Conservation (phyloP, 2,888 invertebrate species). For the Papilio protenor region DNA sequence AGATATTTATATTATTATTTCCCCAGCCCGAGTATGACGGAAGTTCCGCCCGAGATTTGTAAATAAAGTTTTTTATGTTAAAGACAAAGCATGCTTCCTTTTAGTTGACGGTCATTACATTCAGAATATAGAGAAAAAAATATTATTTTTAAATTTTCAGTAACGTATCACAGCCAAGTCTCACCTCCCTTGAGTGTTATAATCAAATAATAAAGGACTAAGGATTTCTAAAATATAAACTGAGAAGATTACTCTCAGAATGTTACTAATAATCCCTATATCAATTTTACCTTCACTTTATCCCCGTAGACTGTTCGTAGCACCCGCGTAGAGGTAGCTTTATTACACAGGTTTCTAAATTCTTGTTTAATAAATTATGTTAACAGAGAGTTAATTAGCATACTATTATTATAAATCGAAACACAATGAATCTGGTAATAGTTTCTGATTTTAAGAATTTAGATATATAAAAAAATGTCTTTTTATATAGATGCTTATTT, state of each 20-base stretch:
- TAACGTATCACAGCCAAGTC: neutral
- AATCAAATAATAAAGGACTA: constrained; percentile 18
- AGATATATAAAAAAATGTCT: neutral
- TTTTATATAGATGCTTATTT: neutral
- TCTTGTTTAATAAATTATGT: constrained; percentile 7
- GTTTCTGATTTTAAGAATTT: neutral
- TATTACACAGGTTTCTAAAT: constrained; percentile 2
- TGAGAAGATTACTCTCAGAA: constrained; percentile 11
- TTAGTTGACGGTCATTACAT: neutral
- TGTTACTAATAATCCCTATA: constrained; percentile 12
- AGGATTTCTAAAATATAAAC: constrained; percentile 4
- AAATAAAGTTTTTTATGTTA: neutral
- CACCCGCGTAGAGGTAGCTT: constrained; percentile 5
- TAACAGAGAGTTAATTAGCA: constrained; percentile 8
- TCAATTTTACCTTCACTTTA: neutral
- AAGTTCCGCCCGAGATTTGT: neutral
- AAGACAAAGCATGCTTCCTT: neutral
- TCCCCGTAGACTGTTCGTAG: constrained; percentile 18
- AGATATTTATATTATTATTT: neutral
- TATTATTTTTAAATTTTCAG: neutral
- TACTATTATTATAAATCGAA: neutral
- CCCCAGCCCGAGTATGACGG: neutral
- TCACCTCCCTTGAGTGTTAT: neutral
- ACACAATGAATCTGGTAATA: neutral
- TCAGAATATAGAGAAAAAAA: neutral